Evolutionary conservation across 2,888 invertebrate genomes (phyloP).

Genomic region (Teleiodes luculella): DNA sequence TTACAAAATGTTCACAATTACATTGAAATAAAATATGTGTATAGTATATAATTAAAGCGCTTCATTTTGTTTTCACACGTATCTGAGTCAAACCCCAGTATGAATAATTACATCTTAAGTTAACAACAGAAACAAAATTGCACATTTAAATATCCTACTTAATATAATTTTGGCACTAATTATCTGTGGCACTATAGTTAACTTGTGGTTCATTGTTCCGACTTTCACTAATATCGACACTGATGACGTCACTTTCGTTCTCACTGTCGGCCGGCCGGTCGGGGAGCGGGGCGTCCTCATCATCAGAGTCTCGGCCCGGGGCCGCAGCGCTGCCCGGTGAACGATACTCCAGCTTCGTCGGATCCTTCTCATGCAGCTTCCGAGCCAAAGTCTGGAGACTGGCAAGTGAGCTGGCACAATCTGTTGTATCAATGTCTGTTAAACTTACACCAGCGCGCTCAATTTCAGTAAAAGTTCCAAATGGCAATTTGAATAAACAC

Average conservation of each 20-base stretch:
- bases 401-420: conserved; percentile 95
- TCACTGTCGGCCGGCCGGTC: conserved; percentile 65
- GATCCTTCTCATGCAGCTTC: conserved; percentile 89
- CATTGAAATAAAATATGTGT: conserved; percentile 55
- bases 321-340: conserved; percentile 62
- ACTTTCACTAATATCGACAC: conserved; percentile 61
- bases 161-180: conserved; percentile 82
- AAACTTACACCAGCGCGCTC: conserved; percentile 93
- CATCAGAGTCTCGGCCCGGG: conserved; percentile 74
- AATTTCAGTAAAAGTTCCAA: conserved; percentile 95
- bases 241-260: conserved; percentile 69
- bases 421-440: conserved; percentile 96
- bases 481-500: conserved; percentile 94
- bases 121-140: conserved; percentile 73
- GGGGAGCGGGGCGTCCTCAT: conserved; percentile 61
- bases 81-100: conserved; percentile 62
- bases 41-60: conserved; percentile 70
- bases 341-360: conserved; percentile 84
- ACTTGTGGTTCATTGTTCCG: conserved; percentile 65
- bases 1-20: conserved; percentile 64
- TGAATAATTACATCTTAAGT: conserved; percentile 67
- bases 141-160: conserved; percentile 75
- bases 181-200: conserved; percentile 80
- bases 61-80: conserved; percentile 69
- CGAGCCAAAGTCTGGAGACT: conserved; percentile 90